phyloP scores from a whole-genome alignment of 2,888 invertebrate genomes.

The Andrena chrysosceles region DNA sequence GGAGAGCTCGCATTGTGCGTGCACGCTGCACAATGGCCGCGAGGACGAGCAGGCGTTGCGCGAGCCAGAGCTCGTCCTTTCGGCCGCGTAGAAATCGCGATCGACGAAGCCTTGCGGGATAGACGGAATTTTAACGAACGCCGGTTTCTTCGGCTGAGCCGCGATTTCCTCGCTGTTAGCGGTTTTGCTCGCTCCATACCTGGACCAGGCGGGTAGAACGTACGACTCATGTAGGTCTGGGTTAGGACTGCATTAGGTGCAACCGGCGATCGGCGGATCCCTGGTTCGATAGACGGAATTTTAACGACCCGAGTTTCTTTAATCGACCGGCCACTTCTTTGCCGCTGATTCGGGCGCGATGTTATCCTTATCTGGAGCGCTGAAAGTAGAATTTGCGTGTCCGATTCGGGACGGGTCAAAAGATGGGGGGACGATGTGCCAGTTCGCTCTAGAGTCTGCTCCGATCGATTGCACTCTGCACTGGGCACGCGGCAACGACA shows the following conservation, averaged over 20 bases:
- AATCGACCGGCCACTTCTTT: constrained; percentile 23
- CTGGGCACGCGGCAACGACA: too few relatives aligned
- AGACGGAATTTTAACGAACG: constrained; percentile 55
- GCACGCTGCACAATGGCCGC: constrained; percentile 41
- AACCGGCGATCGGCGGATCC: constrained; percentile 47
- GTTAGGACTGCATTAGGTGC: constrained; percentile 35
- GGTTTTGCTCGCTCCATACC: constrained; percentile 21
- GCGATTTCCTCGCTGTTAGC: constrained; percentile 31
- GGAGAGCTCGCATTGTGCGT: constrained; percentile 47
- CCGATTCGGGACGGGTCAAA: neutral
- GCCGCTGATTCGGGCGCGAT: constrained; percentile 4
- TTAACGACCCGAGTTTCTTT: constrained; percentile 55
- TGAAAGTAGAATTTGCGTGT: neutral
- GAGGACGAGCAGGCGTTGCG: constrained; percentile 24
- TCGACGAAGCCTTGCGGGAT: constrained; percentile 39
- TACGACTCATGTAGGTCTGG: constrained; percentile 1
- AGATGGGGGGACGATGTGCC: neutral
- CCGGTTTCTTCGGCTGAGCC: constrained; percentile 25
- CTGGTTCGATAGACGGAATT: constrained; percentile 46
- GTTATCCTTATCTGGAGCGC: neutral
- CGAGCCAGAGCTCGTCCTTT: constrained; percentile 14
- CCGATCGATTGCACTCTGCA: too few relatives aligned
- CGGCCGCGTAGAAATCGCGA: constrained; percentile 37
- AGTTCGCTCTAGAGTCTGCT: too few relatives aligned
- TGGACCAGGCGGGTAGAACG: constrained; percentile 23